These are phyloP conservation scores for Julus scanicus DNA, from an alignment of 2,888 invertebrate species.

Conservation along the genomic window DNA sequence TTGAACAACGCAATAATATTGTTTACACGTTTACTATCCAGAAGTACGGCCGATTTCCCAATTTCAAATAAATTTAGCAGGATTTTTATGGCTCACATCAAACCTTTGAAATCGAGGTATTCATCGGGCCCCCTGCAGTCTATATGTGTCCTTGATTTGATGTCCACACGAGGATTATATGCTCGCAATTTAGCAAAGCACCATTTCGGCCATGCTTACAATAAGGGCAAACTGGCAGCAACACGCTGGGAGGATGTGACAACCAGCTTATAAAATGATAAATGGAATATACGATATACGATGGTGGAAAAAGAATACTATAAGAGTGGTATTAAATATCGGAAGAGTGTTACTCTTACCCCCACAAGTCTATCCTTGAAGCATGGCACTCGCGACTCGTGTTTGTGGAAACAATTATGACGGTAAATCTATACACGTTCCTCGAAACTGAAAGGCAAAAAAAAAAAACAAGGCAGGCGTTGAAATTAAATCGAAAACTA, in stretches of 20 bases:
- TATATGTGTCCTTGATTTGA: neutral
- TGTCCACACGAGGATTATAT: constrained; percentile 23
- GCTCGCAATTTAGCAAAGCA: neutral
- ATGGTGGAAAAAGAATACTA: neutral
- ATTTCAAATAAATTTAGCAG: neutral
- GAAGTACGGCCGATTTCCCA: neutral
- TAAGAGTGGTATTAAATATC: constrained; percentile 16
- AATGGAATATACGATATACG: neutral
- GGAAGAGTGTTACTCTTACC: constrained; percentile 19
- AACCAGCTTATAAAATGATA: constrained; percentile 23
- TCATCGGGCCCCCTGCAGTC: neutral
- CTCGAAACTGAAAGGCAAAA: neutral
- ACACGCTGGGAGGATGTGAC: neutral
- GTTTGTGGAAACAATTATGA: constrained; percentile 35
- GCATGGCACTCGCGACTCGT: neutral
- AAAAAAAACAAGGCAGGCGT: neutral
- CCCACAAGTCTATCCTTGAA: neutral
- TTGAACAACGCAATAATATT: neutral
- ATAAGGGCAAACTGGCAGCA: neutral
- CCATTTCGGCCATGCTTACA: constrained; percentile 8
- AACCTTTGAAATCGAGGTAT: constrained; percentile 22
- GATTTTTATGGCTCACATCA: neutral
- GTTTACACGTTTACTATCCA: neutral
- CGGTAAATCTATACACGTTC: neutral
- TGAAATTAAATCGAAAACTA: neutral